Conservation (phyloP, 2,888 invertebrate species). For the Phymatocera aterrima region DNA sequence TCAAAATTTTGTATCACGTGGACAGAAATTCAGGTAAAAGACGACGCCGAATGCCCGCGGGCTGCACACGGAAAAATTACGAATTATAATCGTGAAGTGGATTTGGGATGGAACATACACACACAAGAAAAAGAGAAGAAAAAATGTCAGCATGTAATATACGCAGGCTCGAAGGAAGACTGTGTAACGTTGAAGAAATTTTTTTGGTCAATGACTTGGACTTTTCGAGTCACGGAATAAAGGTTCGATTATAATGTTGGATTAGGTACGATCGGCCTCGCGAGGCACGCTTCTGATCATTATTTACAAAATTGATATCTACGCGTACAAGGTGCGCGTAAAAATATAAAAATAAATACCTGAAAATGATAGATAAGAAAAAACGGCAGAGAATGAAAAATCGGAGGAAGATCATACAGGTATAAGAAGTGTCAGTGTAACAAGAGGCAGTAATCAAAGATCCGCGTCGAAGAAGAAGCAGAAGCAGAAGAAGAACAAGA, state of each 20-base stretch:
- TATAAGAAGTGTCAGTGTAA: slow-evolving; percentile 3
- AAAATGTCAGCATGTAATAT: neutral
- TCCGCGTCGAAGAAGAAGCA: no score
- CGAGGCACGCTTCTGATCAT: slow-evolving; percentile 25
- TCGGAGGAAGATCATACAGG: neutral
- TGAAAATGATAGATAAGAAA: neutral
- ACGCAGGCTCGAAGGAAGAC: neutral
- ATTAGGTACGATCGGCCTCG: neutral
- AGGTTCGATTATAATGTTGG: slow-evolving; percentile 24
- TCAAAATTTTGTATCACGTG: no score
- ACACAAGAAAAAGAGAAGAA: neutral
- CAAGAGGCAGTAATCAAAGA: slow-evolving; percentile 30
- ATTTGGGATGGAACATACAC: neutral
- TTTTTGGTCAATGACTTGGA: neutral
- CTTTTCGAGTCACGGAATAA: slow-evolving; percentile 19
- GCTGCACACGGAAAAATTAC: no score
- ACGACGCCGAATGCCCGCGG: no score
- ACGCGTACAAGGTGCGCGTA: neutral
- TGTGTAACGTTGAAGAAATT: neutral
- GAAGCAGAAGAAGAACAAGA: no score
- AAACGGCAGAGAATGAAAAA: neutral
- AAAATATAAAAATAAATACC: neutral
- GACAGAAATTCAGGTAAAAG: no score
- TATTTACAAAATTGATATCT: slow-evolving; percentile 17
- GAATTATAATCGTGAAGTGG: no score